A percentile compares a stretch with the other conserved stretches of the same genome.
Conservation (phyloP, 2,113 vertebrate species). For the Panthera tigris region DNA sequence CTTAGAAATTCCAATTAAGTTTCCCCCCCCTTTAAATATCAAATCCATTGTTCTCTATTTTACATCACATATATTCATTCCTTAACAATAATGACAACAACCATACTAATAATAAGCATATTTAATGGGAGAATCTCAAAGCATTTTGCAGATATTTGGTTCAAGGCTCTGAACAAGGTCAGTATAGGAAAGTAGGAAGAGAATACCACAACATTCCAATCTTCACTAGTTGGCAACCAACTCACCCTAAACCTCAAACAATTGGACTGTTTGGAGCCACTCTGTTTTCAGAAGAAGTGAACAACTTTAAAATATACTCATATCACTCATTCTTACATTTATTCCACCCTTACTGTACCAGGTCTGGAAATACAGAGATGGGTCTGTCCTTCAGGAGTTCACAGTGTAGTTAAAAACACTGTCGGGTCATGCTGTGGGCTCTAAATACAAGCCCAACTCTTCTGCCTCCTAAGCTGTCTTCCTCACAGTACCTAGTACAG, state of each 20-base stretch:
- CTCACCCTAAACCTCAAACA: constrained; percentile 41
- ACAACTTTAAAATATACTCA: constrained; percentile 20
- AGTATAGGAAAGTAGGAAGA: background rate
- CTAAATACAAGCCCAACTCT: background rate
- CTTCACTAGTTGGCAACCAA: constrained; percentile 4
- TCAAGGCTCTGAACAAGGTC: constrained; percentile 17
- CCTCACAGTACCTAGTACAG: background rate
- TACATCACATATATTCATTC: background rate
- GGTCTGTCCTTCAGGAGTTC: background rate
- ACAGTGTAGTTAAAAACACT: constrained; percentile 11
- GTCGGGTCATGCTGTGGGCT: background rate
- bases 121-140: constrained; percentile 38
- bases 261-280: background rate
- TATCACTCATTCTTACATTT: constrained; percentile 34
- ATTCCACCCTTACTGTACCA: background rate
- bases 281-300: constrained; percentile 37
- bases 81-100: constrained; percentile 21
- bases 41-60: constrained; percentile 30
- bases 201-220: background rate
- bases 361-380: background rate
- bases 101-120: constrained; percentile 37
- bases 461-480: background rate
- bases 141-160: constrained; percentile 43
- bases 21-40: constrained; percentile 36
- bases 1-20: constrained; percentile 37